Conservation (phyloP, 1,140 invertebrate species). For the Aphidius gifuensis region DNA sequence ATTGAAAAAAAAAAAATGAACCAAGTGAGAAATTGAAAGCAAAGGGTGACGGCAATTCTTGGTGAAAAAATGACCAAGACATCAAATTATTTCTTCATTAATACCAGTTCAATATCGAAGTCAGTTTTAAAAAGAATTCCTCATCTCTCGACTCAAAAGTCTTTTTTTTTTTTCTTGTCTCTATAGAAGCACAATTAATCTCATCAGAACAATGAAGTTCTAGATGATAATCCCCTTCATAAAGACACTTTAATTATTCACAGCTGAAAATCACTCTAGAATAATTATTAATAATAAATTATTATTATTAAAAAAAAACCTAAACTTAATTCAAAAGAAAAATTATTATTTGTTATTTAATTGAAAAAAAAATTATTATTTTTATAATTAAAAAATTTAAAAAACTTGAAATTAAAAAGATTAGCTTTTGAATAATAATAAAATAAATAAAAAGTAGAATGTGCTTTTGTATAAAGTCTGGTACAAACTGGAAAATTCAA, state of each 20-base stretch:
- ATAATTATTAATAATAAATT: not conserved
- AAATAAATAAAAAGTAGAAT: too few relatives aligned
- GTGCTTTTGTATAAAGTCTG: not conserved
- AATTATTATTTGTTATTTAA: too few relatives aligned
- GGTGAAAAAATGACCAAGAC: slow-evolving; percentile 21
- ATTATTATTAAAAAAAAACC: too few relatives aligned
- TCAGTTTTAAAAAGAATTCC: slow-evolving; percentile 21
- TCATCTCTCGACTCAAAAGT: slow-evolving; percentile 5
- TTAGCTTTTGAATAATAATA: too few relatives aligned
- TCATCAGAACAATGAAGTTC: slow-evolving; percentile 14
- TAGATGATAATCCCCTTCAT: slow-evolving; percentile 14
- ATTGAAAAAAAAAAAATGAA: slow-evolving; percentile 16
- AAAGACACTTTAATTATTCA: slow-evolving; percentile 19
- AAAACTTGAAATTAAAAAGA: too few relatives aligned
- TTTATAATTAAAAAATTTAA: too few relatives aligned
- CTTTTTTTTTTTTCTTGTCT: slow-evolving; percentile 19
- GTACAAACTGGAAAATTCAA: not conserved
- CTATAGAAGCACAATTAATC: slow-evolving; percentile 34
- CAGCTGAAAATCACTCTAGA: slow-evolving; percentile 16
- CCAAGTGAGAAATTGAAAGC: not conserved
- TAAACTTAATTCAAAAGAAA: too few relatives aligned
- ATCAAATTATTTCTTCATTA: slow-evolving; percentile 39
- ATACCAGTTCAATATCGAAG: slow-evolving; percentile 30
- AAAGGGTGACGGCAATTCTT: not conserved
- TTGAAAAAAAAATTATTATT: too few relatives aligned